Conservation (phyloP, 2,888 invertebrate genomes). For the Xylophagus ater region DNA sequence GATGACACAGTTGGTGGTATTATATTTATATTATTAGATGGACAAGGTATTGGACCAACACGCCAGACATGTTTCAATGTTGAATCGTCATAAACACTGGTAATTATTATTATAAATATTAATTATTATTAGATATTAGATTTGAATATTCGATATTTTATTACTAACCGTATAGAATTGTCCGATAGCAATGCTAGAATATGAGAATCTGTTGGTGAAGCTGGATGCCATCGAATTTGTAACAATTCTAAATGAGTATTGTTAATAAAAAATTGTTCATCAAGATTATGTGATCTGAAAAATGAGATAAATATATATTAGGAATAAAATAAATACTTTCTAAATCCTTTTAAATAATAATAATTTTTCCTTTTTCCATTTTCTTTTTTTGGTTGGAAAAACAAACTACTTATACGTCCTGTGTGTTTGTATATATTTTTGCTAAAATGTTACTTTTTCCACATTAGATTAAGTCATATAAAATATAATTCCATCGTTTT, state of each 20-base stretch:
- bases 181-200: slow-evolving; percentile 72
- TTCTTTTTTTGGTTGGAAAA: slow-evolving; percentile 1
- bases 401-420: too few species aligned
- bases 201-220: slow-evolving; percentile 62
- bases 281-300: slow-evolving; percentile 60
- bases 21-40: slow-evolving; percentile 16
- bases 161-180: slow-evolving; percentile 71
- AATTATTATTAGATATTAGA: not conserved
- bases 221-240: slow-evolving; percentile 79
- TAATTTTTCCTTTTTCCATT: slow-evolving; percentile 6
- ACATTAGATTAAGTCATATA: too few species aligned
- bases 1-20: slow-evolving; percentile 1
- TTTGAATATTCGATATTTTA: too few species aligned
- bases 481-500: too few species aligned
- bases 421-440: too few species aligned
- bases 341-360: slow-evolving; percentile 7
- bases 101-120: not conserved
- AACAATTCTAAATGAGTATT: slow-evolving; percentile 57
- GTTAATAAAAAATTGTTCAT: slow-evolving; percentile 59
- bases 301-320: slow-evolving; percentile 16
- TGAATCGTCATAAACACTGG: slow-evolving; percentile 34
- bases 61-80: slow-evolving; percentile 42
- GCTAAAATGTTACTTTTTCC: too few species aligned
- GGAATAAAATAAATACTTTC: slow-evolving; percentile 8
- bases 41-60: slow-evolving; percentile 39